Base-by-base conservation (phyloP, 2,113 vertebrate species). In the Bos javanicus region DNA sequence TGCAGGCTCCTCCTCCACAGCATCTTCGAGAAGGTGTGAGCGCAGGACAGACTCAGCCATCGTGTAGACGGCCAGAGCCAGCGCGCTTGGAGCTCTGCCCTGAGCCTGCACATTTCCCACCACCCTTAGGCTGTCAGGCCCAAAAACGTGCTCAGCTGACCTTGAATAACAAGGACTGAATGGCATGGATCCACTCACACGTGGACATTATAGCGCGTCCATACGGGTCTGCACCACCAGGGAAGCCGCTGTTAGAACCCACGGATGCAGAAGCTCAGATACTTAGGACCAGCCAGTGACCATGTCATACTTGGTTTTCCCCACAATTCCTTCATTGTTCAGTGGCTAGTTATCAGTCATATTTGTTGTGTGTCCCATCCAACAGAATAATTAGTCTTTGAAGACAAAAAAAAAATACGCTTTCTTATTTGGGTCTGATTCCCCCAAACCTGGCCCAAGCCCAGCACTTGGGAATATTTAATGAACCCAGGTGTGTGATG, bases 121-220 rank as follows among this genome's bases (percentile, higher is more conserved):
- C 71, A 13, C 11, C 39, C 23, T 43, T 4, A 46, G 39, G 71
- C 39, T 43, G 30, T 36, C 12, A 39, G 56, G 10, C 83, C 56
- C 74, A 23, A 56, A 52, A 48, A 6, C 6, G 28, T 10, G 9
- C 1, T 4, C 74, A 28, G 39, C 13, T 28, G 39, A 26, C 39
- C 74, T 28, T 78, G 74, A 78, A 8, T 26, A 46, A 46, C 39
- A 8, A 2, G 39, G 23, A 7, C 39, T 43, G 13, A 15, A 2
- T 2, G 74, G 39, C 0, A 2, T 3, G 71, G 39, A 12, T 78
- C 39, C 74, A 28, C 13, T 3, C 25, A 28, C 74, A 2, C 0
- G 30, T 33, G 14, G 60, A 33, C 14, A 33, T 4, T 33, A 14
- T 7, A 33, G 30, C 7, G 14, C 0, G 0, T 64, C 2, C 46